These are phyloP conservation scores for Dufourea novaeangliae DNA, from an alignment of 1,140 invertebrate species.

Conservation along the genomic window DNA sequence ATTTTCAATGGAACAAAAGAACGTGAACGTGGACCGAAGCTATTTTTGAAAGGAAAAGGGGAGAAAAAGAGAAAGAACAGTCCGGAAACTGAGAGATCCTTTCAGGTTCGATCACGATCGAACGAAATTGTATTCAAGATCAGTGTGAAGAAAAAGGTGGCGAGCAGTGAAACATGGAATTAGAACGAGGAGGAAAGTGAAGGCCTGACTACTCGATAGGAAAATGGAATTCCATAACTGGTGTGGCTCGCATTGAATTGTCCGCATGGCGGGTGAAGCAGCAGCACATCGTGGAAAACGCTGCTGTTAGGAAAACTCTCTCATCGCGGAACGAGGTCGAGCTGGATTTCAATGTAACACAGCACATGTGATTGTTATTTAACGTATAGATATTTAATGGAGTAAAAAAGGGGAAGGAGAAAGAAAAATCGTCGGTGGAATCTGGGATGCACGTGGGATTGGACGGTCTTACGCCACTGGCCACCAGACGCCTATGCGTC, in stretches of 20 bases:
- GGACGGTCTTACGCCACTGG: conserved; percentile 4
- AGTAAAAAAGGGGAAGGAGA: not conserved
- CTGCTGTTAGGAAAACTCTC: conserved; percentile 32
- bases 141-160: not conserved
- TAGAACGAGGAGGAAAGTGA: conserved; percentile 45
- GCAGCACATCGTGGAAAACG: conserved; percentile 3
- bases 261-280: not conserved
- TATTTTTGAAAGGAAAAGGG: not conserved
- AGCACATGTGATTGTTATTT: no score
- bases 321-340: conserved; percentile 17
- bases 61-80: not conserved
- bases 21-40: not conserved
- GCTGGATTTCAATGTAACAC: not conserved
- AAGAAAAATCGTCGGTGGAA: not conserved
- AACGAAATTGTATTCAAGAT: conserved; percentile 40
- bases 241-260: conserved; percentile 34
- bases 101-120: not conserved
- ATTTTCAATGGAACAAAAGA: not conserved
- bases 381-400: not conserved
- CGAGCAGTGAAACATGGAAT: conserved; percentile 36
- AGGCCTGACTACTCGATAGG: conserved; percentile 42
- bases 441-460: conserved; percentile 33
- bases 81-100: not conserved
- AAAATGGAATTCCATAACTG: conserved; percentile 52
- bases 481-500: conserved; percentile 4